Conservation (phyloP, 2,888 invertebrate genomes). For the Watsonalla cultraria region DNA sequence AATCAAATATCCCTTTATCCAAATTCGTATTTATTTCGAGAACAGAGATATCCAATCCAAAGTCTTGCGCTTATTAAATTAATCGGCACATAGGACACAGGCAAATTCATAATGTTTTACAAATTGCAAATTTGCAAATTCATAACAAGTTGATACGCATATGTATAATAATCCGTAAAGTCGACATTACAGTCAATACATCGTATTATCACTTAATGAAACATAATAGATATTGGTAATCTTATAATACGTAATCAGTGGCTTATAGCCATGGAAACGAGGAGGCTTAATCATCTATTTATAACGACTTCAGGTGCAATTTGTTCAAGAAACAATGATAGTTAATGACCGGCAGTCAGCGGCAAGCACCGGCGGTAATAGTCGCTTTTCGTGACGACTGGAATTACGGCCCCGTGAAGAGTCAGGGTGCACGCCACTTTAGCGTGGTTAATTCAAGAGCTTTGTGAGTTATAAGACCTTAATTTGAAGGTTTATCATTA, state of each 20-base stretch:
- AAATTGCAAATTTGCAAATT: too few species aligned
- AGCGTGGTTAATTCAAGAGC: slow-evolving; percentile 32
- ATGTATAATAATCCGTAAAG: slow-evolving; percentile 3
- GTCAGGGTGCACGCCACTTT: slow-evolving; percentile 42
- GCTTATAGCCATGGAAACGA: too few species aligned
- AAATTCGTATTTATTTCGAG: neutral
- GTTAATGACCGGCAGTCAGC: slow-evolving; percentile 48
- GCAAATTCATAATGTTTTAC: neutral
- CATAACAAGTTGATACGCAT: neutral
- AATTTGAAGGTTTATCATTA: slow-evolving; percentile 9
- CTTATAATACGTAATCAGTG: too few species aligned
- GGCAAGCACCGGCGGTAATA: slow-evolving; percentile 40
- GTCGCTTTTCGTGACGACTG: slow-evolving; percentile 50
- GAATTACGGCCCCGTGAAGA: slow-evolving; percentile 41
- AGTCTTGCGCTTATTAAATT: neutral
- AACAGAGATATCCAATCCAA: too few species aligned
- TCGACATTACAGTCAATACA: neutral
- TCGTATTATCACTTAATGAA: neutral
- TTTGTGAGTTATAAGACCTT: slow-evolving; percentile 31
- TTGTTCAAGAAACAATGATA: slow-evolving; percentile 43
- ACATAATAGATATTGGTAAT: neutral
- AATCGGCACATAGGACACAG: neutral
- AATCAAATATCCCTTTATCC: neutral
- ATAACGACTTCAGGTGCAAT: slow-evolving; percentile 39
- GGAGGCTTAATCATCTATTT: slow-evolving; percentile 14